Conservation (phyloP, 2,888 invertebrate genomes). For the Criorhina ranunculi region DNA sequence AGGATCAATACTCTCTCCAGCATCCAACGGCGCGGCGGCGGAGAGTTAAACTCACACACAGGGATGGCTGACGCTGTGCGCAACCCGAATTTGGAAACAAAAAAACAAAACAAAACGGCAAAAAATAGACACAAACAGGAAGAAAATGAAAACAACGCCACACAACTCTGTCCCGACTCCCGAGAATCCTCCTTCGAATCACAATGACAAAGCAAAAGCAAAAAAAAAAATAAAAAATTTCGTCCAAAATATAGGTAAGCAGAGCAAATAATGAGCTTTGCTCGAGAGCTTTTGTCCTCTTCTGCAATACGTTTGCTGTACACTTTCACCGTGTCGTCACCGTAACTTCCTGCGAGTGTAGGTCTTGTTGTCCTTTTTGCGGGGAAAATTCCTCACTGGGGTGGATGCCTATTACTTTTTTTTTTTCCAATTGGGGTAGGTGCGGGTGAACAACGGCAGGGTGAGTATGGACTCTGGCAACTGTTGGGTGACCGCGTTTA, state of each 20-base stretch:
- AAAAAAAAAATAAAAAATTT: background rate
- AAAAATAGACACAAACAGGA: slow-evolving; percentile 32
- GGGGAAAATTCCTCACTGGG: slow-evolving; percentile 7
- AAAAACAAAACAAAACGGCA: slow-evolving; percentile 57
- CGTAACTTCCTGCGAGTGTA: slow-evolving; percentile 21
- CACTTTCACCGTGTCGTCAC: slow-evolving; percentile 54
- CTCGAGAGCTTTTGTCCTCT: slow-evolving; percentile 62
- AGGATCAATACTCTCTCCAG: slow-evolving; percentile 76
- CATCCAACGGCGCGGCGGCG: slow-evolving; percentile 55
- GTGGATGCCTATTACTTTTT: slow-evolving; percentile 4
- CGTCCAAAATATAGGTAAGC: slow-evolving; percentile 51
- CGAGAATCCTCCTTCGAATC: slow-evolving; percentile 30
- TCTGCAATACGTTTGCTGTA: background rate
- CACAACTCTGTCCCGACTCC: slow-evolving; percentile 1
- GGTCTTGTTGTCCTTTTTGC: slow-evolving; percentile 37
- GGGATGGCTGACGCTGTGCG: slow-evolving; percentile 47
- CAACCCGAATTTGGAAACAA: slow-evolving; percentile 9
- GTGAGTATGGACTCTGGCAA: slow-evolving; percentile 5
- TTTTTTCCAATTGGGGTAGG: slow-evolving; percentile 55
- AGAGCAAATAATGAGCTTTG: slow-evolving; percentile 57
- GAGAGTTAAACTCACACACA: slow-evolving; percentile 57
- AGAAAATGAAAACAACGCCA: slow-evolving; percentile 51
- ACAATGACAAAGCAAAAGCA: background rate
- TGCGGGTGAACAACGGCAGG: slow-evolving; percentile 31
- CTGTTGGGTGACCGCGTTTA: slow-evolving; percentile 25